These are phyloP conservation scores for Orchestia grillus DNA, from an alignment of 1,140 invertebrate species.

Conservation along the genomic window DNA sequence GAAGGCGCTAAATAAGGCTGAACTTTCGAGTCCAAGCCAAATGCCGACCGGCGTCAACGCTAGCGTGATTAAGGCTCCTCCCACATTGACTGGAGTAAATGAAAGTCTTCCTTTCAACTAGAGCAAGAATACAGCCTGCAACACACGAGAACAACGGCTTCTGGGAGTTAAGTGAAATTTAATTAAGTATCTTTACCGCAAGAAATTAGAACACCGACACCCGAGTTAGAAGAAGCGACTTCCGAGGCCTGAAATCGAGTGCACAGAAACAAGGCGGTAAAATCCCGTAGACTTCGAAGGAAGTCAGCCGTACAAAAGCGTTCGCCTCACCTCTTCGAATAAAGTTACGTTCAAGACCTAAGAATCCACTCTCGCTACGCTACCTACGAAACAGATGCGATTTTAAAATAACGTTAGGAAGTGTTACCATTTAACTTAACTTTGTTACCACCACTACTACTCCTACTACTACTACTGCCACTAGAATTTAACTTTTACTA, in stretches of 20 bases:
- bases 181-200: slow-evolving; percentile 1
- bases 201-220: background rate
- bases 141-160: background rate
- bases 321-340: background rate
- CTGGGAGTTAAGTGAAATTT: background rate
- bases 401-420: background rate
- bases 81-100: background rate
- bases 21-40: background rate
- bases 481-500: background rate
- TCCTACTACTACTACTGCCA: too few relatives aligned
- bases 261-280: background rate
- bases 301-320: background rate
- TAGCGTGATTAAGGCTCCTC: background rate
- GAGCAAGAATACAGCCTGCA: background rate
- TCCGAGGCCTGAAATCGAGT: background rate
- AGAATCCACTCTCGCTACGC: background rate
- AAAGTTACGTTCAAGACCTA: background rate
- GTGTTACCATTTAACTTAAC: background rate
- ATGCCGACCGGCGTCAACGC: background rate
- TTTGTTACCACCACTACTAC: too few relatives aligned
- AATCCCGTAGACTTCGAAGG: background rate
- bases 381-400: background rate
- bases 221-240: background rate
- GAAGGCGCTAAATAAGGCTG: background rate
- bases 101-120: background rate